Conservation (phyloP, 1,140 invertebrate genomes). For the Marisa cornuarietis region DNA sequence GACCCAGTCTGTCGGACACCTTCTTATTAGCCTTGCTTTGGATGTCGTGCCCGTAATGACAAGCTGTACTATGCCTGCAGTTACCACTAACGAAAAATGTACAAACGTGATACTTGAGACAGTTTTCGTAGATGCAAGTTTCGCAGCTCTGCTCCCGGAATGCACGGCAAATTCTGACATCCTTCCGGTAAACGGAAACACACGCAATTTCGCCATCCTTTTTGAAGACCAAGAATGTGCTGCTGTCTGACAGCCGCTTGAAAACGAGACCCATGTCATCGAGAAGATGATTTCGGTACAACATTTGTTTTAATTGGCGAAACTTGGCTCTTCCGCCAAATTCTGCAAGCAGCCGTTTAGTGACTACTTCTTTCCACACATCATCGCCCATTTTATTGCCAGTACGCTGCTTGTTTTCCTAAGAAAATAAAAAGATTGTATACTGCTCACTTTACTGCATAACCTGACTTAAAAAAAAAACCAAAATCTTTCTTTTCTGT, state of each 20-base stretch:
- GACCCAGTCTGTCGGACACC: not conserved
- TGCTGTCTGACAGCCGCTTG: not conserved
- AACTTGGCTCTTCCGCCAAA: no score
- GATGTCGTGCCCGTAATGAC: slow-evolving; percentile 4
- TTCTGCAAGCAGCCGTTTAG: no score
- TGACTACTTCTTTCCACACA: no score
- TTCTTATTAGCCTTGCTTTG: slow-evolving; percentile 1
- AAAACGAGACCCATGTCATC: no score
- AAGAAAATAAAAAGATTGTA: no score
- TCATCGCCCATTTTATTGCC: no score
- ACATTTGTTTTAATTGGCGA: no score
- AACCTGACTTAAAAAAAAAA: no score
- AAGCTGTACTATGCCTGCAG: not conserved
- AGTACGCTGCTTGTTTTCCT: no score
- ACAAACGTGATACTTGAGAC: not conserved
- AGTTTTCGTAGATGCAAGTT: not conserved
- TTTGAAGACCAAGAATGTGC: not conserved
- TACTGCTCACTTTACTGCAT: no score
- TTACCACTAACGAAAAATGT: not conserved
- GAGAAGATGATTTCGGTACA: no score
- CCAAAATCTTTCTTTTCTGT: no score
- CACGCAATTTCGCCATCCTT: not conserved
- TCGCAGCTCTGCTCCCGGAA: not conserved
- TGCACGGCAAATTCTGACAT: not conserved
- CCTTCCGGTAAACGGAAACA: not conserved